Conservation (phyloP, 2,797 vertebrate species). For the Gadopsis marmoratus region DNA sequence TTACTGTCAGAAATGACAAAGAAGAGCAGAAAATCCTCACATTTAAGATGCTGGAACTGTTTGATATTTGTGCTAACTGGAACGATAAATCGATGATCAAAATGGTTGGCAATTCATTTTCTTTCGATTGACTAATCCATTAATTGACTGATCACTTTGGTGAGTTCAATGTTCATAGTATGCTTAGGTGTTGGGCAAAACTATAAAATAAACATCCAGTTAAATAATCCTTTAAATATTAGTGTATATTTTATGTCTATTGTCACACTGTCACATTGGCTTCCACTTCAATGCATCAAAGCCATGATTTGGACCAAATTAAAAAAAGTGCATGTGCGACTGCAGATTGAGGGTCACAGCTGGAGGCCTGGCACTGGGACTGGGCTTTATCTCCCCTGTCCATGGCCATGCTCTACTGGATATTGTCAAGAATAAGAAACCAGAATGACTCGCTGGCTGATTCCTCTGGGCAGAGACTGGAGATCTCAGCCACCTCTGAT, state of each 20-base stretch:
- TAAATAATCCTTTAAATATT: background rate
- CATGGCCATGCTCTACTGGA: constrained; percentile 29
- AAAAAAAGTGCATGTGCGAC: background rate
- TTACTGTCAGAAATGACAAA: too few species aligned
- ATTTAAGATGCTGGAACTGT: too few species aligned
- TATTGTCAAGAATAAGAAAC: constrained; percentile 43
- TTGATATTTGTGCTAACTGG: too few species aligned
- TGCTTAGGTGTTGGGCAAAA: background rate
- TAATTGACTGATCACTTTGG: background rate
- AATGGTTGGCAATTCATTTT: too few species aligned
- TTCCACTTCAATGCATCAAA: background rate
- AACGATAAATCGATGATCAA: too few species aligned
- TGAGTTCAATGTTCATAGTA: background rate
- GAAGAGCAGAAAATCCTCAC: too few species aligned
- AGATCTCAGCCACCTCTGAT: constrained; percentile 32
- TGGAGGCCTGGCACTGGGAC: constrained; percentile 6
- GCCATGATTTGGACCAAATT: background rate
- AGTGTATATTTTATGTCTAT: background rate
- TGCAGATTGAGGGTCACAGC: constrained; percentile 24
- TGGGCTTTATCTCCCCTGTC: constrained; percentile 39
- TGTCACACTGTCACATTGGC: background rate
- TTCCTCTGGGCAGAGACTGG: constrained; percentile 26
- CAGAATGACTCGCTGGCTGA: constrained; percentile 39
- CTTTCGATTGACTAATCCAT: too few species aligned
- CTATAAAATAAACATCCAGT: background rate